phyloP scores from a whole-genome alignment of 2,797 vertebrate genomes.

The Etheostoma nigrum region DNA sequence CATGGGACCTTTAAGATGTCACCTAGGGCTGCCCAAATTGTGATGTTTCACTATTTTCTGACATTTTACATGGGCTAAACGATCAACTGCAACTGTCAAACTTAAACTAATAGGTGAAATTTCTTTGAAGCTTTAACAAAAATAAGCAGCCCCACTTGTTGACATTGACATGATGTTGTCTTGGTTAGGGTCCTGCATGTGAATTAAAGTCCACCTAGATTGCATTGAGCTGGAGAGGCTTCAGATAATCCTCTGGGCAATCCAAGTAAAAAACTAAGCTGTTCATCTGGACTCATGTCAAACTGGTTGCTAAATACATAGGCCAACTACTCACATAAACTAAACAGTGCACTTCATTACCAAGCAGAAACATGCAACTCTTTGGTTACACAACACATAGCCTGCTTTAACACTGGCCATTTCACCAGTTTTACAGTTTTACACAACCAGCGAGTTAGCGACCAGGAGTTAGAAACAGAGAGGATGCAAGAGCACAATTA shows the following conservation, averaged over 20 bases:
- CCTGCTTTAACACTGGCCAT: slow-evolving; percentile 1
- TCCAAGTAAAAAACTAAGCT: slow-evolving; percentile 11
- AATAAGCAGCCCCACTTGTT: neutral
- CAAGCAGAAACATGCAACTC: slow-evolving; percentile 24
- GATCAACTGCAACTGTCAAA: slow-evolving; percentile 11
- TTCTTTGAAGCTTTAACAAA: slow-evolving; percentile 9
- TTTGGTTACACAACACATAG: slow-evolving; percentile 31
- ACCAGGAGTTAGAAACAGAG: slow-evolving; percentile 21
- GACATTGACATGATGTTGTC: neutral
- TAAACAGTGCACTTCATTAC: slow-evolving; percentile 21
- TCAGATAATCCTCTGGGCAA: neutral
- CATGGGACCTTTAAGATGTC: too few species aligned
- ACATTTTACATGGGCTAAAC: too few species aligned
- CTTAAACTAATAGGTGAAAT: neutral
- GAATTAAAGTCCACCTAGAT: neutral
- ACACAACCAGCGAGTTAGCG: neutral
- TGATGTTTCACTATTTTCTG: too few species aligned
- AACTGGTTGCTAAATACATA: slow-evolving; percentile 44
- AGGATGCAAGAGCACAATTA: neutral
- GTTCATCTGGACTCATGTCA: slow-evolving; percentile 32
- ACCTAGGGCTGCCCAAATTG: too few species aligned
- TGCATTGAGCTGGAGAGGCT: neutral
- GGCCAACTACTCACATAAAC: slow-evolving; percentile 6
- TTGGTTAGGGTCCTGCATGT: neutral
- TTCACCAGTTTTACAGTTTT: slow-evolving; percentile 39